phyloP scores from a whole-genome alignment of 2,113 vertebrate genomes.

The Alexandromys fortis region DNA sequence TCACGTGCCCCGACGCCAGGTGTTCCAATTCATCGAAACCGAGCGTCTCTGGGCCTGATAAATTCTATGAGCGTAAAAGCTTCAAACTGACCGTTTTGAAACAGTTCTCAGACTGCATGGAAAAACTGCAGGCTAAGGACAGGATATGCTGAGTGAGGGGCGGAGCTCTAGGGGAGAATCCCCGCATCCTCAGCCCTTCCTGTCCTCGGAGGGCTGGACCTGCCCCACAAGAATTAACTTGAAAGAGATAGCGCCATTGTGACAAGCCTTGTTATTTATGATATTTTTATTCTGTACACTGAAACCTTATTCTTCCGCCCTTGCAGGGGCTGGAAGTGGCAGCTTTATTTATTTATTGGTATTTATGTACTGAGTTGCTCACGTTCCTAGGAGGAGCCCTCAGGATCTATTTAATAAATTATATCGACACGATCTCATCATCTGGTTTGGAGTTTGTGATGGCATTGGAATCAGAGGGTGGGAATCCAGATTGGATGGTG shows the following conservation, averaged over 20 bases:
- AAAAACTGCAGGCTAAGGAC: not conserved
- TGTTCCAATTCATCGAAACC: accelerated
- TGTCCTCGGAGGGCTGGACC: not conserved
- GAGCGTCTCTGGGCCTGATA: not conserved
- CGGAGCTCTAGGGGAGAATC: not conserved
- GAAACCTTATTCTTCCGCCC: not conserved
- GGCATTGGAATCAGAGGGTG: not conserved
- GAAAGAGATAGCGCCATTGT: not conserved
- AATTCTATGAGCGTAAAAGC: accelerated
- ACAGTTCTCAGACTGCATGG: not conserved
- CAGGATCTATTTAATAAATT: constrained; percentile 80
- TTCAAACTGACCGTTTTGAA: not conserved
- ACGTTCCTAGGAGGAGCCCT: constrained; percentile 15
- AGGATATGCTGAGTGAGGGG: not conserved
- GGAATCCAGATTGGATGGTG: not conserved
- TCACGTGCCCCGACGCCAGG: accelerated
- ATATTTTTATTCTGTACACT: not conserved
- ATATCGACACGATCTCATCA: constrained; percentile 23
- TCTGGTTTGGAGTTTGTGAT: not conserved
- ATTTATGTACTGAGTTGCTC: constrained; percentile 60
- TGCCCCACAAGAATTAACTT: not conserved
- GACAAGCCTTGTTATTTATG: constrained; percentile 14
- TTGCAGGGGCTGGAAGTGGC: not conserved
- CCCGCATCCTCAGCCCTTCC: accelerated
- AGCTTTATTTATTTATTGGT: constrained; percentile 72